Evolutionary conservation across 2,113 vertebrate species (phyloP).

Genomic region (Podarcis muralis): DNA sequence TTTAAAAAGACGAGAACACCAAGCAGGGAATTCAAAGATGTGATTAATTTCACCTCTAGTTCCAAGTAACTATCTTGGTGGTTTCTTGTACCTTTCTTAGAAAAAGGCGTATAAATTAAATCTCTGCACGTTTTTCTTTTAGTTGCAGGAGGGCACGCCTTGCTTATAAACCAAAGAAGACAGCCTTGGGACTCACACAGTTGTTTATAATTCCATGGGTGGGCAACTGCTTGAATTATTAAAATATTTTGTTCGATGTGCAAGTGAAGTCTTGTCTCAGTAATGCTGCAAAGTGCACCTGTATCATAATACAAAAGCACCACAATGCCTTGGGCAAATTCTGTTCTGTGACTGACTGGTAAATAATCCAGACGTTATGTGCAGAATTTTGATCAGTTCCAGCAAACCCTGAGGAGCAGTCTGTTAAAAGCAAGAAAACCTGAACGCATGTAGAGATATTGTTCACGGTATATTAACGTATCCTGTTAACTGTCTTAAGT

Average conservation of each 20-base stretch:
- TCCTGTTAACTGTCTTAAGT: not conserved
- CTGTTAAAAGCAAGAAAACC: not conserved
- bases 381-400: not conserved
- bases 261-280: not conserved
- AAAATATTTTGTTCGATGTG: not conserved
- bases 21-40: not conserved
- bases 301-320: not conserved
- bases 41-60: not conserved
- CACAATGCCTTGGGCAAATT: not conserved
- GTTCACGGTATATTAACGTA: not conserved
- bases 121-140: not conserved
- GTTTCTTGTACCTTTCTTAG: not conserved
- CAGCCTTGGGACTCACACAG: not conserved
- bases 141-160: not conserved
- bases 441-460: not conserved
- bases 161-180: constrained; percentile 1
- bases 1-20: not conserved
- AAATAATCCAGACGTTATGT: not conserved
- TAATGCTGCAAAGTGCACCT: not conserved
- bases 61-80: not conserved
- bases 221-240: not conserved
- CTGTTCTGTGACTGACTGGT: not conserved
- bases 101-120: not conserved
- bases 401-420: not conserved
- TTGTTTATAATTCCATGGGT: not conserved